Base-by-base conservation (phyloP, 2,113 vertebrate genomes). In the Acanthisitta chloris region DNA sequence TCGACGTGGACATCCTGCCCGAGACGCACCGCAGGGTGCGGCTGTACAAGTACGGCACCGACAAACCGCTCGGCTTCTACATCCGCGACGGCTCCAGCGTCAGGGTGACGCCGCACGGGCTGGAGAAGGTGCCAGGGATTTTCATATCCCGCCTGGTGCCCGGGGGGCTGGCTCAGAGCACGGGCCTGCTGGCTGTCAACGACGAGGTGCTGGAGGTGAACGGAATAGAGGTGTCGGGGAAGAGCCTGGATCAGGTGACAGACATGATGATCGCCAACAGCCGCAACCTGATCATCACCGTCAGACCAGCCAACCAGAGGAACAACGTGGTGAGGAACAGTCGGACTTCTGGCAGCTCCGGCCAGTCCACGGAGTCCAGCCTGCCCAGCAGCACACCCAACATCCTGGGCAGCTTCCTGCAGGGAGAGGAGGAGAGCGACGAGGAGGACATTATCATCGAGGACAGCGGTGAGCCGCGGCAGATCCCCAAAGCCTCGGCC, bases 211-310 rank as follows among this genome's bases (percentile, higher is more conserved):
- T 99, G 84, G 99, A 99, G 94, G 99, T 99, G 28, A 99, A 99
- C 2, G 99, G 99, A 38, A 99, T 99, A 10, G 99, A 99, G 95
- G 99, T 99, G 88, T 99, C 98, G 0, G 99, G 99, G 8, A 99
- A 99, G 90, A 99, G 99, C 58, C 98, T 99, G 18, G 99, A 99
- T 97, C 99, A 99, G 80, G 99, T 99, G 69, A 99, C 99, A 4
- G 99, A 99, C 97, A 99, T 99, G 99, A 99, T 99, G 99, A 99
- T 99, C 28, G 99, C 99, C 0, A 99, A 99, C 98, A 99, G 99
- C 96, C 99, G 99, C 96, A 99, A 99, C 97, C 99, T 99, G 95
- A 99, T 99, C 93, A 98, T 99, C 86, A 99, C 99, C 0, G 99
- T 99, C 66, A 98, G 99, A 55, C 99, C 99, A 1, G 99, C 99